Evolutionary conservation across 2,888 invertebrate genomes (phyloP).

Genomic region (Lasioglossum villosulum): DNA sequence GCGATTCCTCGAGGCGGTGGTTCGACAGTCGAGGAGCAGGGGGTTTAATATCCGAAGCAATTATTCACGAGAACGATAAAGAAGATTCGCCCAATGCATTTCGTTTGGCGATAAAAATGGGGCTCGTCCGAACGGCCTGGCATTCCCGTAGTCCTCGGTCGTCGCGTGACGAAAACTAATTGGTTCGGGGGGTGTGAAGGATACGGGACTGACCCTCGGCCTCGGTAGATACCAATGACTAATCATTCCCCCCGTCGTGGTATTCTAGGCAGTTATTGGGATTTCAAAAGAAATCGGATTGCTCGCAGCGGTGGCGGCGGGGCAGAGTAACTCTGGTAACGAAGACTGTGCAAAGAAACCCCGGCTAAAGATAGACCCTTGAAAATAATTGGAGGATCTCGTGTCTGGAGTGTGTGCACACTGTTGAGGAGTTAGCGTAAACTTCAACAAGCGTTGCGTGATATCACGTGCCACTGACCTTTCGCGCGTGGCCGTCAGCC

Average conservation of each 20-base stretch:
- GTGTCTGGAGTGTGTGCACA: not conserved
- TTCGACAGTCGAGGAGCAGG: not conserved
- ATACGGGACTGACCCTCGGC: constrained; percentile 2
- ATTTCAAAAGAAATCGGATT: not conserved
- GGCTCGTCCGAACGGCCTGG: not conserved
- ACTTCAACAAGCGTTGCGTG: constrained; percentile 35
- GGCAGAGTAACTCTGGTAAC: not conserved
- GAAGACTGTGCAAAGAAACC: constrained; percentile 1
- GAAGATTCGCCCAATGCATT: not conserved
- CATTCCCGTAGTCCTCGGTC: not conserved
- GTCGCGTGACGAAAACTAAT: constrained; percentile 6
- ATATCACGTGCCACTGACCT: constrained; percentile 36
- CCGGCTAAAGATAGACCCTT: constrained; percentile 13
- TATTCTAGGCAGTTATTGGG: not conserved
- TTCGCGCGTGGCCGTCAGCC: constrained; percentile 11
- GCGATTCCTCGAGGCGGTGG: not conserved
- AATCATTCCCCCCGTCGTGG: not conserved
- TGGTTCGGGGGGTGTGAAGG: constrained; percentile 6
- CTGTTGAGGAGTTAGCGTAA: constrained; percentile 15
- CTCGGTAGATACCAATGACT: not conserved
- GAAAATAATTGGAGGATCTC: constrained; percentile 18
- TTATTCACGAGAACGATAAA: constrained; percentile 6
- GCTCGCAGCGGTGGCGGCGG: not conserved
- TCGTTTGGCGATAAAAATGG: not conserved
- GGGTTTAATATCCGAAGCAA: not conserved